A percentile compares a stretch with the other conserved stretches of the same genome.
Conservation (phyloP, 2,797 vertebrate species). For the Poeciliopsis infans region DNA sequence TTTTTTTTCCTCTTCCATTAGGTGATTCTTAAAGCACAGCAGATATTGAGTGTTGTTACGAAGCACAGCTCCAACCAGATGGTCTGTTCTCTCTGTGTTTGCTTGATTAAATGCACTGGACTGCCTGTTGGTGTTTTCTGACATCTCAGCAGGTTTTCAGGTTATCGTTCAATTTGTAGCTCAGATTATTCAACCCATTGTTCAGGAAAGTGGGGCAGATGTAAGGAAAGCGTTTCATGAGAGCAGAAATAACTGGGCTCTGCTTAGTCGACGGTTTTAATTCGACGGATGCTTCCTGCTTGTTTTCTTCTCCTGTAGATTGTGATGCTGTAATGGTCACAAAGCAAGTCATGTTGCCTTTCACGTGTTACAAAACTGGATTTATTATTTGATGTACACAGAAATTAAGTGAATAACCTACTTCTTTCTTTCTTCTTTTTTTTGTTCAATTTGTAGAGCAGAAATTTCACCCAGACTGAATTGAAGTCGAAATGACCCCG, state of each 20-base stretch:
- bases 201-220: slow-evolving; percentile 4
- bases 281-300: slow-evolving; percentile 1
- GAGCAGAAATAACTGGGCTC: neutral
- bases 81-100: slow-evolving; percentile 4
- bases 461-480: slow-evolving; percentile 26
- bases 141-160: slow-evolving; percentile 55
- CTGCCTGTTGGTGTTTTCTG: slow-evolving; percentile 37
- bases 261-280: neutral
- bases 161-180: slow-evolving; percentile 9
- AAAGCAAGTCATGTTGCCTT: slow-evolving; percentile 30
- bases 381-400: slow-evolving; percentile 6
- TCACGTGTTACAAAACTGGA: slow-evolving; percentile 28
- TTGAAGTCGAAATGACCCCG: slow-evolving; percentile 44
- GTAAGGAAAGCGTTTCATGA: neutral
- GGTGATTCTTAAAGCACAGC: neutral
- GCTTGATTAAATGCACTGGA: slow-evolving; percentile 5
- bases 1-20: neutral
- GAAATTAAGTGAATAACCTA: slow-evolving; percentile 9
- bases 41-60: slow-evolving; percentile 24
- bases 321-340: neutral
- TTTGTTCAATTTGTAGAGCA: slow-evolving; percentile 40
- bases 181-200: slow-evolving; percentile 48
- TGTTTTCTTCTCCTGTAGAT: neutral
- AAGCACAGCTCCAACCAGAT: slow-evolving; percentile 34
- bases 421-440: slow-evolving; percentile 18